A percentile compares a stretch with the other conserved stretches of the same genome.
phyloP scores from a whole-genome alignment of 2,113 vertebrate species.

The Silurus asotus region DNA sequence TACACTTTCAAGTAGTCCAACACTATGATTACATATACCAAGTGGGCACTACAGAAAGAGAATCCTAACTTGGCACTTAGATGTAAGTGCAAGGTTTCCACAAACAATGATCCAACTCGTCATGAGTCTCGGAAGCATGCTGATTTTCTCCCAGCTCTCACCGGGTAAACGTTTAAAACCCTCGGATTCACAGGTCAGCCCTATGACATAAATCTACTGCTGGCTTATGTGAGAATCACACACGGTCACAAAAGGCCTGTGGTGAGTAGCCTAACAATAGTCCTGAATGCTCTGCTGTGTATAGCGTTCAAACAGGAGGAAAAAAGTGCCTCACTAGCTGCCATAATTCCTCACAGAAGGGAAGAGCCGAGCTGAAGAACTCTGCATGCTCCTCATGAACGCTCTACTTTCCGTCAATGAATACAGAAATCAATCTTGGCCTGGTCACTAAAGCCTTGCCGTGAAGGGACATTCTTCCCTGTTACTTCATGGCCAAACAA shows the following conservation, averaged over 20 bases:
- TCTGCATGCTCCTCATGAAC: conserved; percentile 97
- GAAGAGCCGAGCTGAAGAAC: conserved; percentile 68
- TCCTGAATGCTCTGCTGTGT: conserved; percentile 65
- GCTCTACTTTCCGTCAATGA: conserved; percentile 88
- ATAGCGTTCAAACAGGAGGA: conserved; percentile 52
- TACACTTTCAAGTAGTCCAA: conserved; percentile 64
- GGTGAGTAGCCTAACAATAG: conserved; percentile 64
- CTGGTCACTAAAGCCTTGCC: conserved; percentile 76
- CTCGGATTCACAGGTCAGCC: conserved; percentile 70
- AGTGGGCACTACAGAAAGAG: conserved; percentile 36
- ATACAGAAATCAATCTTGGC: conserved; percentile 88
- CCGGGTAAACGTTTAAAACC: conserved; percentile 66
- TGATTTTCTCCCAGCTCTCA: conserved; percentile 60
- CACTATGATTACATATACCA: conserved; percentile 66
- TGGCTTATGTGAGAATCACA: conserved; percentile 67
- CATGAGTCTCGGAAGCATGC: conserved; percentile 57
- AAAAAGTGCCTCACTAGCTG: conserved; percentile 54
- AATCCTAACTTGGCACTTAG: conserved; percentile 15
- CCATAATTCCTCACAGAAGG: conserved; percentile 68
- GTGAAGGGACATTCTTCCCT: conserved; percentile 82
- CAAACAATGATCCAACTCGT: conserved; percentile 60
- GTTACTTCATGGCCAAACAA: conserved; percentile 84
- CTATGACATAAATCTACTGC: conserved; percentile 66
- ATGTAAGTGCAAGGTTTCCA: conserved; percentile 44
- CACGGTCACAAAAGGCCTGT: conserved; percentile 58